phyloP scores from a whole-genome alignment of 2,888 invertebrate species.

The Cosmopolites sordidus region DNA sequence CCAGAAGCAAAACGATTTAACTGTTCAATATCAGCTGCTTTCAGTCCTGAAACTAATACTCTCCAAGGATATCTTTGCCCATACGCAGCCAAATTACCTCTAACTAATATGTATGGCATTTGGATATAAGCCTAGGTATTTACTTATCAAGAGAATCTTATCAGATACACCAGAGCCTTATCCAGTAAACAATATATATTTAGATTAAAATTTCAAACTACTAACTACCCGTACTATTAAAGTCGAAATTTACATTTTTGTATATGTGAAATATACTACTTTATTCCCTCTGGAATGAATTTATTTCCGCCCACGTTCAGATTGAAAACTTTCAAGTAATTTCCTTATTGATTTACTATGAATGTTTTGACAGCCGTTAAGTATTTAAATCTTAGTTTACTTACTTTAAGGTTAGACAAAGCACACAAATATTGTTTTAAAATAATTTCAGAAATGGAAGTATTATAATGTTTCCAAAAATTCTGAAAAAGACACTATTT shows the following conservation, averaged over 20 bases:
- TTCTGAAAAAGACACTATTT: too few relatives aligned
- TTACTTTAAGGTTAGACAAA: too few relatives aligned
- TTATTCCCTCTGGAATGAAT: constrained; percentile 11
- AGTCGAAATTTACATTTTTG: constrained; percentile 4
- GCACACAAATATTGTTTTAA: too few relatives aligned
- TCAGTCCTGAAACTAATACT: constrained; percentile 80
- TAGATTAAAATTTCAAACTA: too few relatives aligned
- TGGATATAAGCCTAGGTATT: constrained; percentile 5
- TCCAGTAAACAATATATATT: too few relatives aligned
- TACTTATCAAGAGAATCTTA: constrained; percentile 9
- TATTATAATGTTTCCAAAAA: too few relatives aligned
- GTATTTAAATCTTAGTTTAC: too few relatives aligned
- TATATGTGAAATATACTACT: constrained; percentile 7
- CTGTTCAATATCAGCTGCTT: constrained; percentile 79
- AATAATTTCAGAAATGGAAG: too few relatives aligned
- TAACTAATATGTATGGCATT: constrained; percentile 89
- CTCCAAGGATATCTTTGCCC: constrained; percentile 84
- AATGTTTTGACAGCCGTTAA: constrained; percentile 7
- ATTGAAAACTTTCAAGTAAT: constrained; percentile 9
- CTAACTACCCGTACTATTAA: too few relatives aligned
- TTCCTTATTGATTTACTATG: constrained; percentile 12
- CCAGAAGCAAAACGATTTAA: constrained; percentile 78
- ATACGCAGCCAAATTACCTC: constrained; percentile 83
- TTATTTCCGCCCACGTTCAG: constrained; percentile 14
- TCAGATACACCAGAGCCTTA: neutral